These are phyloP conservation scores for Plagiodera versicolora DNA, from an alignment of 2,888 invertebrate genomes.

Conservation along the genomic window DNA sequence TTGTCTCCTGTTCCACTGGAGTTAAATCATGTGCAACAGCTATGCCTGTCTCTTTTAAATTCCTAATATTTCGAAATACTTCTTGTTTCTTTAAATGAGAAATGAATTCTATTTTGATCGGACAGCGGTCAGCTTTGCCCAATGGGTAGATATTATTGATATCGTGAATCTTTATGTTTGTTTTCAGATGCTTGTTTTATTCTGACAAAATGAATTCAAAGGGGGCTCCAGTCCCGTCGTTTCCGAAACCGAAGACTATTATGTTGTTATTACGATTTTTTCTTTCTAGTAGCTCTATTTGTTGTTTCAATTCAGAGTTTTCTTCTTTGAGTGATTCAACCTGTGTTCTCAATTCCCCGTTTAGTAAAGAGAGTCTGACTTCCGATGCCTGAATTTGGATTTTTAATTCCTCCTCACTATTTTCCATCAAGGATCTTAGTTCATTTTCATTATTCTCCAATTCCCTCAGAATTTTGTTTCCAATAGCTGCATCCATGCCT, in stretches of 20 bases:
- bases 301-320: constrained; percentile 5
- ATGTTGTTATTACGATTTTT: constrained; percentile 6
- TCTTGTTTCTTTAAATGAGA: background rate
- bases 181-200: constrained; percentile 3
- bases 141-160: constrained; percentile 2
- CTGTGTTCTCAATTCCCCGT: background rate
- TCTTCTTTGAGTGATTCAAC: background rate
- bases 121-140: background rate
- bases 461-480: constrained; percentile 1
- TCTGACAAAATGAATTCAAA: constrained; percentile 1
- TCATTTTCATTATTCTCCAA: constrained; percentile 1
- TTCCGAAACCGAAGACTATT: background rate
- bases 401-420: constrained; percentile 1
- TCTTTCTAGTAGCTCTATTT: constrained; percentile 3
- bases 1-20: background rate
- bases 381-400: constrained; percentile 4
- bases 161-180: background rate
- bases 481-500: background rate
- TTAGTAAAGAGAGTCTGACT: constrained; percentile 2
- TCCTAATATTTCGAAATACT: background rate
- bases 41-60: background rate
- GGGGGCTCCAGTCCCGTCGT: constrained; percentile 1
- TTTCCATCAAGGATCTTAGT: background rate
- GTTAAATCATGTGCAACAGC: constrained; percentile 1
- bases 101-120: background rate